Evolutionary conservation across 2,797 vertebrate genomes (phyloP), one percentile per base, ranked within the genome.

Genomic region (Columba guinea): DNA sequence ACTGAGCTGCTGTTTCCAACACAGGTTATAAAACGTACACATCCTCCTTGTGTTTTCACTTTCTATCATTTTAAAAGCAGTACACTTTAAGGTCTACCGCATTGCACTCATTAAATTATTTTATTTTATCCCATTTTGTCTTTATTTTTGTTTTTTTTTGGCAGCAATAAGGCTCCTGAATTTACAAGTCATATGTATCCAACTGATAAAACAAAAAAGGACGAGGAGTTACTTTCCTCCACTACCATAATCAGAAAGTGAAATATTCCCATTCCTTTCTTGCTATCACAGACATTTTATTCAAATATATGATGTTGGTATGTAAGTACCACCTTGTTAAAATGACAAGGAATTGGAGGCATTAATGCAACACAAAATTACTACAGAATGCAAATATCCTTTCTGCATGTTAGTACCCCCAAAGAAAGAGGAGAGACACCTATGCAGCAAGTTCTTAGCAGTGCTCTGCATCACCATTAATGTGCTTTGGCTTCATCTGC

Each of bases 101-200:
- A 26, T 0, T 76, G n/a, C 39, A 76, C 20, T 67, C 13, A 23
- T 15, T 11, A 0, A 0, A 32, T 12, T 58, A 5, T 10, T 39
- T 13, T 75, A 51, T 77, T 28, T n/a, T 20, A n/a, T 73, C 53
- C 68, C 19, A 14, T 39, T 85, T 48, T 78, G 32, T 44, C 51
- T 53, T 44, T n/a, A n/a, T 39, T 30, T 62, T 12, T 71, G 16
- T 44, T 41, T 44, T 46, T 46, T 10, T 20, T 46, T 46, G 53
- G 52, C 59, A 85, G 37, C 68, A 87, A 64, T 1, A 39, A 8
- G 76, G 32, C 9, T 16, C 56, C 27, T 74, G 44, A 76, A 83
- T 67, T 85, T 77, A 67, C 7, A 60, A 52, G 41, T 46, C 39
- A 7, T 23, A 55, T 10, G 26, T n/a, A 89, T 19, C 28, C 30